A percentile compares a stretch with the other conserved stretches of the same genome.
These are phyloP conservation scores for Onychomys leucogaster DNA, from an alignment of 2,797 vertebrate species.

Conservation along the genomic window DNA sequence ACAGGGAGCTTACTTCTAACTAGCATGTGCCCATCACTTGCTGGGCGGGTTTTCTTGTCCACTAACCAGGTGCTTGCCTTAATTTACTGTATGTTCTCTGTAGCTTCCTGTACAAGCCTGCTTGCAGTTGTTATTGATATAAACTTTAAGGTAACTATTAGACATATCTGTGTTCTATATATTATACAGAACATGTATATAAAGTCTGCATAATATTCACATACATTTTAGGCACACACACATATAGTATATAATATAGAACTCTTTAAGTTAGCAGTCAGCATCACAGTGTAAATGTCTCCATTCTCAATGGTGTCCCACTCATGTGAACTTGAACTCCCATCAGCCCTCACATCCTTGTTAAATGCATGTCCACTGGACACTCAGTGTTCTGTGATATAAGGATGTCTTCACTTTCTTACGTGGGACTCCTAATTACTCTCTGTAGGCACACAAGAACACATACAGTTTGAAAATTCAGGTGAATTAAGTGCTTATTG, in stretches of 20 bases:
- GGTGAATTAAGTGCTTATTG: background rate
- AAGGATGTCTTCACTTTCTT: background rate
- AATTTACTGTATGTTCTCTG: background rate
- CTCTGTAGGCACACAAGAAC: background rate
- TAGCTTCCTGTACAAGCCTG: background rate
- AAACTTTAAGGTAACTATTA: slow-evolving; percentile 3
- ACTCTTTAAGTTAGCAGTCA: background rate
- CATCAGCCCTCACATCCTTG: background rate
- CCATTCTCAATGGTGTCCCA: background rate
- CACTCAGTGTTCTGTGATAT: background rate
- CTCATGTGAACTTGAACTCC: background rate
- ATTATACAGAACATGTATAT: background rate
- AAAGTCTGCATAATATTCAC: background rate
- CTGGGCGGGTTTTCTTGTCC: background rate
- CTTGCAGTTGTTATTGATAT: background rate
- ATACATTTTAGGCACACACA: background rate
- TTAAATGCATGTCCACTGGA: background rate
- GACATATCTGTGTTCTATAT: background rate
- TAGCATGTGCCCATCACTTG: background rate
- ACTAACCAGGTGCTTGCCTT: background rate
- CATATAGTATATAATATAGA: background rate
- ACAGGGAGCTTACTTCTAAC: background rate
- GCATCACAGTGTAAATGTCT: background rate
- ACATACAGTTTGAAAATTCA: background rate
- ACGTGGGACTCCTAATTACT: background rate